phyloP scores from a whole-genome alignment of 2,797 vertebrate genomes.

The Halcyon badia region DNA sequence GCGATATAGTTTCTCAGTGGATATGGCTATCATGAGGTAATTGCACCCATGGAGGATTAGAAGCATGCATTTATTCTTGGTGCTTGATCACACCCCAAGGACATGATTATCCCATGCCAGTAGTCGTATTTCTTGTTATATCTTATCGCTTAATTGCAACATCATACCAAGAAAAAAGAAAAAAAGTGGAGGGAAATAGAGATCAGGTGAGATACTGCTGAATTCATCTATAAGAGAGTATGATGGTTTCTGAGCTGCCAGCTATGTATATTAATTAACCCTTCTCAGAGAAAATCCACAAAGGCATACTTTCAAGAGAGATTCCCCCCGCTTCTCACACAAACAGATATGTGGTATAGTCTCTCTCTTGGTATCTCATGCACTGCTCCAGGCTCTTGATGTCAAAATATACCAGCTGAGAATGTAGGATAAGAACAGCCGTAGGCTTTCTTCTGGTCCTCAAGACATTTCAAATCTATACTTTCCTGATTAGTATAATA shows the following conservation, averaged over 20 bases:
- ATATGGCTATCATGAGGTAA: background rate
- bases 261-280: conserved; percentile 31
- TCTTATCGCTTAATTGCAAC: background rate
- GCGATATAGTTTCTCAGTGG: background rate
- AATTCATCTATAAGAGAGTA: background rate
- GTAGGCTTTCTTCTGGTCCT: conserved; percentile 45
- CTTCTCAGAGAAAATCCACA: conserved; percentile 18
- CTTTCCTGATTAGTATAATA: conserved; percentile 73
- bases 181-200: background rate
- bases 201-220: background rate
- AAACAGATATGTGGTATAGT: conserved; percentile 20
- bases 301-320: background rate
- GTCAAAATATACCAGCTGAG: conserved; percentile 69
- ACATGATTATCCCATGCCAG: conserved; percentile 12
- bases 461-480: conserved; percentile 63
- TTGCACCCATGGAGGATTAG: background rate
- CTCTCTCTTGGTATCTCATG: conserved; percentile 62
- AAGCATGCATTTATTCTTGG: conserved; percentile 14
- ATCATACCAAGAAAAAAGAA: background rate
- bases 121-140: conserved; percentile 7
- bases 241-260: conserved; percentile 10
- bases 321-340: background rate
- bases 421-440: conserved; percentile 65
- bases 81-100: conserved; percentile 25
- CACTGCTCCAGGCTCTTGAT: conserved; percentile 53